Evolutionary conservation across 2,888 invertebrate genomes (phyloP).

Genomic region (Drosophila borealis): DNA sequence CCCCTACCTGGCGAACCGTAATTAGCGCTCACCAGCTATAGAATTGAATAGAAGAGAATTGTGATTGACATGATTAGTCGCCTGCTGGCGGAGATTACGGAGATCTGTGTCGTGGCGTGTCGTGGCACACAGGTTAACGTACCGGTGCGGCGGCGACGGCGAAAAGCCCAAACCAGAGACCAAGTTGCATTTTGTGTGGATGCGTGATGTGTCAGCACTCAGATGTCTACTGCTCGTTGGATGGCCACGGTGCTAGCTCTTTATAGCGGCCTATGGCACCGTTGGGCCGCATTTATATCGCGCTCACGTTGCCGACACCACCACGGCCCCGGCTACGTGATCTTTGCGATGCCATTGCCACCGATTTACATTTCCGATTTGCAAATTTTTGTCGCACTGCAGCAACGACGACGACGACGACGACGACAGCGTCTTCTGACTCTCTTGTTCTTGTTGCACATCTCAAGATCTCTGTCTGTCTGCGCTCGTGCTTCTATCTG

Average conservation of each 20-base stretch:
- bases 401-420: conserved; percentile 8
- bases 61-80: conserved; percentile 13
- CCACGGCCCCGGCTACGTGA: conserved; percentile 65
- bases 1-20: conserved; percentile 48
- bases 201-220: conserved; percentile 47
- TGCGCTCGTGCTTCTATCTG: too few species aligned
- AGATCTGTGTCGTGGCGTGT: too few species aligned
- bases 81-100: conserved; percentile 1
- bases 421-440: conserved; percentile 1
- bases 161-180: conserved; percentile 79
- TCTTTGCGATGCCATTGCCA: conserved; percentile 58
- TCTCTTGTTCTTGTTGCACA: conserved; percentile 32
- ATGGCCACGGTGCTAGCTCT: conserved; percentile 57
- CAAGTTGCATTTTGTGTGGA: conserved; percentile 77
- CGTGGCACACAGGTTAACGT: conserved; percentile 49
- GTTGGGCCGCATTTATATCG: conserved; percentile 49
- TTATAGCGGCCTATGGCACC: conserved; percentile 63
- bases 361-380: conserved; percentile 75
- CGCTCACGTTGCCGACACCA: conserved; percentile 52
- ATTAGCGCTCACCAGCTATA: conserved; percentile 69
- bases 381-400: conserved; percentile 51
- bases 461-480: conserved; percentile 20
- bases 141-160: conserved; percentile 82
- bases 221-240: conserved; percentile 64
- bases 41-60: conserved; percentile 1